These are phyloP conservation scores for Syrista parreyssii DNA, from an alignment of 2,888 invertebrate species.

Conservation along the genomic window DNA sequence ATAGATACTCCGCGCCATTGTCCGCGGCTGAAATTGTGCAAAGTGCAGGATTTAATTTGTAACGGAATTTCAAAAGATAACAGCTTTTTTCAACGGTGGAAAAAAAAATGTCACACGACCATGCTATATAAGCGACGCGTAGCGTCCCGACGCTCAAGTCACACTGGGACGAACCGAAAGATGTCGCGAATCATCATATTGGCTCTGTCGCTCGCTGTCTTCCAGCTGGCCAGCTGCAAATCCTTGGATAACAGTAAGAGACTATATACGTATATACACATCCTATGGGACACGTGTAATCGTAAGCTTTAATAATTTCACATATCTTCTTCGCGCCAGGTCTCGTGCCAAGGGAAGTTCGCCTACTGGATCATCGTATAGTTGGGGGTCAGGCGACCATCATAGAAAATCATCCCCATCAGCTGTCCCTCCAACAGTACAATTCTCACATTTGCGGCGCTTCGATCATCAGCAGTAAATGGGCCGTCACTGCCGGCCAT, in stretches of 20 bases:
- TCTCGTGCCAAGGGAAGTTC: not conserved
- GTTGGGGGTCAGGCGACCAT: slow-evolving; percentile 49
- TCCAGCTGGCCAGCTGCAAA: not conserved
- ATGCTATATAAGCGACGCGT: not conserved
- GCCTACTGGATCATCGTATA: slow-evolving; percentile 39
- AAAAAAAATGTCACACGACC: not conserved
- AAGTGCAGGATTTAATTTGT: not conserved
- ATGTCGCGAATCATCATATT: not conserved
- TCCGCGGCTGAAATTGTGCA: not conserved
- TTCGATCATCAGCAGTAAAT: slow-evolving; percentile 34
- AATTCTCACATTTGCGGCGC: slow-evolving; percentile 38
- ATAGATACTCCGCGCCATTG: not conserved
- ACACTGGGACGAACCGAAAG: not conserved
- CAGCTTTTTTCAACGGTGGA: not conserved
- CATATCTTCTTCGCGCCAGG: not conserved
- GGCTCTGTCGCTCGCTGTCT: not conserved
- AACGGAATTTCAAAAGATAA: not conserved
- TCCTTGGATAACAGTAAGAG: not conserved
- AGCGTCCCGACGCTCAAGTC: not conserved
- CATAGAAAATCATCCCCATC: slow-evolving; percentile 52
- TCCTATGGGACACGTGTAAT: no score
- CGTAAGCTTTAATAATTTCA: not conserved
- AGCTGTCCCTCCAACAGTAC: slow-evolving; percentile 37
- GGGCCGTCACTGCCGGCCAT: slow-evolving; percentile 40
- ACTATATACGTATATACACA: not conserved